Percentiles rank a stretch among this genome's conserved stretches.
Evolutionary conservation across 2,113 vertebrate genomes (phyloP).

Genomic region (Hydrolagus affinis): DNA sequence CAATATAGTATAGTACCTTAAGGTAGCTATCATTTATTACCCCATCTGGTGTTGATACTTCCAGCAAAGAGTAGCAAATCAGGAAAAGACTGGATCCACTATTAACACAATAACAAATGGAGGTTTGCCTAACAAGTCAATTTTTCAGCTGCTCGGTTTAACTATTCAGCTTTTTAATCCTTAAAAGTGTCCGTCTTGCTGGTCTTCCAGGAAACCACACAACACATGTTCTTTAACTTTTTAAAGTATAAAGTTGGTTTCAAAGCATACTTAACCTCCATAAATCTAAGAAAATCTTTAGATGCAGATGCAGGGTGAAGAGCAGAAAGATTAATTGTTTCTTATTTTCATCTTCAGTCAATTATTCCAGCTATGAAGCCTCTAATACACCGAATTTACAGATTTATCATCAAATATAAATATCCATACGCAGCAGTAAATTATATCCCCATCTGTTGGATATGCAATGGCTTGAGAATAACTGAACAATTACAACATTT

Average conservation of each 20-base stretch:
- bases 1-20: neutral
- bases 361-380: neutral
- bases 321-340: neutral
- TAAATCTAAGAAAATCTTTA: constrained; percentile 4
- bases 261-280: neutral
- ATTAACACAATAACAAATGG: constrained; percentile 18
- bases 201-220: neutral
- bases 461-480: neutral
- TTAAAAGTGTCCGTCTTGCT: neutral
- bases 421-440: neutral
- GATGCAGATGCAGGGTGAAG: neutral
- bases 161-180: constrained; percentile 18
- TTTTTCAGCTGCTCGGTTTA: neutral
- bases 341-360: neutral
- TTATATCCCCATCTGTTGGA: neutral
- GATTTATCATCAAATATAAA: neutral
- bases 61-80: constrained; percentile 4
- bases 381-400: neutral
- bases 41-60: neutral
- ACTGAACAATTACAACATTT: neutral
- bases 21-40: constrained; percentile 13
- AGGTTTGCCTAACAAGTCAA: neutral
- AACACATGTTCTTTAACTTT: constrained; percentile 19
- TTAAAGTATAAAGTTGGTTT: neutral
- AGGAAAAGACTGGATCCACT: neutral